Evolutionary conservation across 2,113 vertebrate genomes (phyloP).

Genomic region (Euleptes europaea): DNA sequence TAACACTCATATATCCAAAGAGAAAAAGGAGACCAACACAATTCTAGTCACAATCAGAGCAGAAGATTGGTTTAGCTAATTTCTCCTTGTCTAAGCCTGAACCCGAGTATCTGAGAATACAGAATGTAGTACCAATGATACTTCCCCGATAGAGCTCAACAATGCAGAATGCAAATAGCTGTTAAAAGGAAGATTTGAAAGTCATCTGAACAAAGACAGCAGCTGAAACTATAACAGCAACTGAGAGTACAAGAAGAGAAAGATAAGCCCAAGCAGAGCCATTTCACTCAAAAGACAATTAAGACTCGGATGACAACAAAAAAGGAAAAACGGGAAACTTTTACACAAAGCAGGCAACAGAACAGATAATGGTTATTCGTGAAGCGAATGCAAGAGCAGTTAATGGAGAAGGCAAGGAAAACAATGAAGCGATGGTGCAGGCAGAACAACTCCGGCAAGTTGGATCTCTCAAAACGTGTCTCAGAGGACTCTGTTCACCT

Average conservation of each 20-base stretch:
- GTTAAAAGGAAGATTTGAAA: slow-evolving; percentile 15
- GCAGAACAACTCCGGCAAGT: not conserved
- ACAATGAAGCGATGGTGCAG: not conserved
- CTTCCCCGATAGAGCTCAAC: not conserved
- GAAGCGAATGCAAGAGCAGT: too few relatives aligned
- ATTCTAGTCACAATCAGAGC: not conserved
- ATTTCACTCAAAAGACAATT: slow-evolving; percentile 16
- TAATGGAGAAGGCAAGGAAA: not conserved
- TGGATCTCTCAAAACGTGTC: not conserved
- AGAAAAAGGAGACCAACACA: not conserved
- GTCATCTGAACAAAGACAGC: slow-evolving; percentile 16
- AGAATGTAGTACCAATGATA: slow-evolving; percentile 1
- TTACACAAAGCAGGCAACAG: not conserved
- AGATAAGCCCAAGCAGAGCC: slow-evolving; percentile 9
- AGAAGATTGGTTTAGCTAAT: not conserved
- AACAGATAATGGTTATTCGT: too few relatives aligned
- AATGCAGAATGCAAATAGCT: slow-evolving; percentile 4
- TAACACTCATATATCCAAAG: not conserved
- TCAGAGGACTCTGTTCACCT: not conserved
- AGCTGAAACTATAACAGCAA: slow-evolving; percentile 3
- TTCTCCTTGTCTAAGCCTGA: too few relatives aligned
- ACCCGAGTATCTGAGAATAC: not conserved
- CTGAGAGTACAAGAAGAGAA: not conserved
- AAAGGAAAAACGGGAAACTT: not conserved
- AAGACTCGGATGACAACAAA: not conserved